Conservation (phyloP, 2,888 invertebrate species). For the Laothoe populi region DNA sequence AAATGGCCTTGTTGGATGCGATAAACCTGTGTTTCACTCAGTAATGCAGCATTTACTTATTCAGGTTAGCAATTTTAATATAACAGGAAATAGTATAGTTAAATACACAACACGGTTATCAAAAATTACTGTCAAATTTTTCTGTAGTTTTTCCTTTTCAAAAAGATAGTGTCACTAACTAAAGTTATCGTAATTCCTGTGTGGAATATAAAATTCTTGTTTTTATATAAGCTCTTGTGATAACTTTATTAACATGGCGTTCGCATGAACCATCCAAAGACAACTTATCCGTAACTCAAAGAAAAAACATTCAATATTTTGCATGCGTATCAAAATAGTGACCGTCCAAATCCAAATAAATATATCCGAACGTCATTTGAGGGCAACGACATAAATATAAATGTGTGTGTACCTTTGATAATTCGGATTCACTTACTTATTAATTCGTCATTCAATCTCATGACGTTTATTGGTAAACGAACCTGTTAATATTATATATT, state of each 20-base stretch:
- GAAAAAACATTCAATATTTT: constrained; percentile 24
- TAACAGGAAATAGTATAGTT: too few relatives aligned
- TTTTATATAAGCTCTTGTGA: constrained; percentile 27
- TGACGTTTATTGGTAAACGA: too few relatives aligned
- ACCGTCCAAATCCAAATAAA: constrained; percentile 32
- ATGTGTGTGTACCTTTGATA: not conserved
- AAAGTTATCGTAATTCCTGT: constrained; percentile 10
- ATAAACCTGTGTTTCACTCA: not conserved
- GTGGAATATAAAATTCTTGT: constrained; percentile 26
- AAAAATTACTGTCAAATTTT: not conserved
- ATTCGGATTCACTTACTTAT: not conserved
- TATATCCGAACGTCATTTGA: constrained; percentile 30
- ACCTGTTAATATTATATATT: too few relatives aligned
- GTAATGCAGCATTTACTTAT: not conserved
- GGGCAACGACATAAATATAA: constrained; percentile 10
- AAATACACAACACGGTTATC: too few relatives aligned
- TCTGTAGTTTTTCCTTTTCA: not conserved
- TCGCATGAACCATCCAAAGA: constrained; percentile 11
- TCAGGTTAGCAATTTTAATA: too few relatives aligned
- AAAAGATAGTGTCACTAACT: not conserved
- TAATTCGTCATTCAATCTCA: too few relatives aligned
- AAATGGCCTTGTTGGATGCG: not conserved
- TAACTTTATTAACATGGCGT: constrained; percentile 24
- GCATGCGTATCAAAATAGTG: constrained; percentile 28
- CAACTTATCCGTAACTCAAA: constrained; percentile 19